Evolutionary conservation across 2,797 vertebrate species (phyloP).

Genomic region (Rhinatrema bivittatum): DNA sequence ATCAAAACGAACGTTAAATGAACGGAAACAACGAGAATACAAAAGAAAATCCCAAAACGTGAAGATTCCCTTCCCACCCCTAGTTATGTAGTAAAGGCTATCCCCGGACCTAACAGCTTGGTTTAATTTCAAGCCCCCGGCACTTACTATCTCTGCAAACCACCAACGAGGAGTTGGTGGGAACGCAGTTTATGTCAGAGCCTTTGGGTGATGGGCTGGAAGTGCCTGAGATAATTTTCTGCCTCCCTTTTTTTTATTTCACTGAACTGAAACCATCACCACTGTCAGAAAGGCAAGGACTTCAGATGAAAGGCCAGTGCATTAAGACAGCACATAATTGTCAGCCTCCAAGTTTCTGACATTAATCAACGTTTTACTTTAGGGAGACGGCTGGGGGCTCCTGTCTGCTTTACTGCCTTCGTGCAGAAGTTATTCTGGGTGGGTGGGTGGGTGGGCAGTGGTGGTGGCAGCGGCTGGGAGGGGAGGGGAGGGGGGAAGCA

Average conservation of each 20-base stretch:
- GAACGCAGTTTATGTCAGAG: too few relatives aligned
- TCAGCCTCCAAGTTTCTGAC: constrained; percentile 52
- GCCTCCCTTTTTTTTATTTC: constrained; percentile 48
- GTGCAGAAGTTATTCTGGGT: constrained; percentile 14
- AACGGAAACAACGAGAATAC: too few relatives aligned
- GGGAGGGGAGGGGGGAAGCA: neutral
- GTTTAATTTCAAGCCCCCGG: too few relatives aligned
- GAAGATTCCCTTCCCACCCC: too few relatives aligned
- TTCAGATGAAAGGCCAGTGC: constrained; percentile 55
- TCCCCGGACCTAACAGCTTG: too few relatives aligned
- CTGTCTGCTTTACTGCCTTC: constrained; percentile 18
- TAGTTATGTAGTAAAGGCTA: too few relatives aligned
- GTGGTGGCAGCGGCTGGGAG: too few relatives aligned
- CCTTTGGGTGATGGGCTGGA: constrained; percentile 21
- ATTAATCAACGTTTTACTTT: constrained; percentile 51
- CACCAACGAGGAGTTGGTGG: too few relatives aligned
- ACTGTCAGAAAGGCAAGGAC: constrained; percentile 49
- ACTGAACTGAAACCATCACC: constrained; percentile 45
- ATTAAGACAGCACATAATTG: constrained; percentile 59
- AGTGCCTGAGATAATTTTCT: constrained; percentile 30
- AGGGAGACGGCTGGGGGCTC: constrained; percentile 34
- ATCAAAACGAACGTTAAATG: too few relatives aligned
- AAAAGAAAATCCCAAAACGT: too few relatives aligned
- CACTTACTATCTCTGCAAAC: too few relatives aligned
- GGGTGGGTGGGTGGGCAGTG: neutral